phyloP scores from a whole-genome alignment of 1,140 invertebrate genomes.

The Muscidifurax raptorellus region DNA sequence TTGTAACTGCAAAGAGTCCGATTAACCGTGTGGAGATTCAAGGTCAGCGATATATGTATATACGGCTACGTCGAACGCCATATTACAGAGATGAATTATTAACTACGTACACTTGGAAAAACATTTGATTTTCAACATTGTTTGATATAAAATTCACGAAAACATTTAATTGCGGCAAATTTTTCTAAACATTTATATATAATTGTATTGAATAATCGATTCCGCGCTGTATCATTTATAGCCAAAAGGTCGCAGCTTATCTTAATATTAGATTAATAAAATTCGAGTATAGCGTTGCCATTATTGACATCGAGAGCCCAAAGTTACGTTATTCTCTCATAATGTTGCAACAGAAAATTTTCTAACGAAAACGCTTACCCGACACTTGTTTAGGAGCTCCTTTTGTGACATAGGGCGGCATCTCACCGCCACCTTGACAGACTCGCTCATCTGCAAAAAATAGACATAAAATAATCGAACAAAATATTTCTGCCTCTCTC shows the following conservation, averaged over 20 bases:
- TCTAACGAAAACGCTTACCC: constrained; percentile 59
- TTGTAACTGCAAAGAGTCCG: too few relatives aligned
- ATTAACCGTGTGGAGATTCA: not conserved
- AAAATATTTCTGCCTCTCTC: not conserved
- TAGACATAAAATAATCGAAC: constrained; percentile 33
- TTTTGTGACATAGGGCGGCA: constrained; percentile 87
- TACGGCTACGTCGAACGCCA: too few relatives aligned
- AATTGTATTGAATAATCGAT: too few relatives aligned
- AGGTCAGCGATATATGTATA: not conserved
- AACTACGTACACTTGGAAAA: too few relatives aligned
- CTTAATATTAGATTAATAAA: not conserved
- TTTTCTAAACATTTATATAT: too few relatives aligned
- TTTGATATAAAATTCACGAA: too few relatives aligned
- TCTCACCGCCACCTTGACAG: constrained; percentile 93
- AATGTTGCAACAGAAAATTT: not conserved
- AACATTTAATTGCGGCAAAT: too few relatives aligned
- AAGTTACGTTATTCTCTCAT: not conserved
- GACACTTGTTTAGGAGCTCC: constrained; percentile 69
- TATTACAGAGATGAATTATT: too few relatives aligned
- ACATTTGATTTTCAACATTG: too few relatives aligned
- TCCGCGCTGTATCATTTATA: too few relatives aligned
- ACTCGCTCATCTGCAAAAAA: constrained; percentile 82
- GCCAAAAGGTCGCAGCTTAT: too few relatives aligned
- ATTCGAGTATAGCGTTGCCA: not conserved
- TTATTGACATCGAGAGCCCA: not conserved